Evolutionary conservation across 2,113 vertebrate species (phyloP).

Genomic region (Antechinus flavipes): DNA sequence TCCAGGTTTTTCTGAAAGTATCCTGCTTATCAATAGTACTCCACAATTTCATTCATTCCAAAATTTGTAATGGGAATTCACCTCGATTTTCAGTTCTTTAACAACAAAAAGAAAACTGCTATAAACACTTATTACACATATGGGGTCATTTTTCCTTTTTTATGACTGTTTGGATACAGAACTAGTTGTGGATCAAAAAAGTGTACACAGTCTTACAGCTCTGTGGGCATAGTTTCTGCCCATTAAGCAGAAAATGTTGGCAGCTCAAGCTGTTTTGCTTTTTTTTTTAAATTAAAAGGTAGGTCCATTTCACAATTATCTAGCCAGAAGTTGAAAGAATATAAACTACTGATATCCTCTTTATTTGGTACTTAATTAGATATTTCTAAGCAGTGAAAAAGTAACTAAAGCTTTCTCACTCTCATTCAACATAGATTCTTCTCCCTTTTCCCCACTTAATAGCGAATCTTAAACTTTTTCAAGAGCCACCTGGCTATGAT

Average conservation of each 20-base stretch:
- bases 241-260: background rate
- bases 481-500: background rate
- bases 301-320: background rate
- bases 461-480: background rate
- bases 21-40: too few relatives aligned
- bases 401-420: background rate
- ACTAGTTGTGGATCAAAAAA: too few relatives aligned
- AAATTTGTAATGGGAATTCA: too few relatives aligned
- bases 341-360: background rate
- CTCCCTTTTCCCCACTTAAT: background rate
- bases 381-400: background rate
- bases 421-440: background rate
- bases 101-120: too few relatives aligned
- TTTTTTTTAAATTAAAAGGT: background rate
- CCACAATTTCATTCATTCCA: too few relatives aligned
- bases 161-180: too few relatives aligned
- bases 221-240: too few relatives aligned
- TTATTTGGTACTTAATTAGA: background rate
- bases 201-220: too few relatives aligned
- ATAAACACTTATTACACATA: too few relatives aligned
- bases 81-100: too few relatives aligned
- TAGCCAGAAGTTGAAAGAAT: background rate
- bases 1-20: too few relatives aligned
- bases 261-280: background rate
- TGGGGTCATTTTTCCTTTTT: too few relatives aligned